Base-by-base conservation (phyloP, 2,113 vertebrate species). In the Spheniscus mendiculus region DNA sequence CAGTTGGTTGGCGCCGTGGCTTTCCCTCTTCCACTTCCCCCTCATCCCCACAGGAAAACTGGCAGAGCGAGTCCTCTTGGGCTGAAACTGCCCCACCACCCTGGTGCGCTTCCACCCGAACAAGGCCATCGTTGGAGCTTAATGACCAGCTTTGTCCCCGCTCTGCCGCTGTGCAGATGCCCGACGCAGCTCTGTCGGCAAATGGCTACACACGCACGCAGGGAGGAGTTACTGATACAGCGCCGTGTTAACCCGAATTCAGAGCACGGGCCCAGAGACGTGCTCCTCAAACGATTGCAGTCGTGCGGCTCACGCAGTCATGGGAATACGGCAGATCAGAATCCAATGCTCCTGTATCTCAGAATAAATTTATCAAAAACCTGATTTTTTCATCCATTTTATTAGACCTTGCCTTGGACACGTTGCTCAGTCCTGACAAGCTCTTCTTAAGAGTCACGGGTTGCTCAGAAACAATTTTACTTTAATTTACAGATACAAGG, bases 1-100 rank as follows among this genome's bases (percentile, higher is more conserved):
- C 0, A 0, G 0, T 2, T 17, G 0, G 0, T 2, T 17, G 61
- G 36, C 0, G 0, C 81, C 0, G 1, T 69, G 78, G 42, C 38
- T 82, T 82, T 63, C 69, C 76, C 45, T 62, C 76, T 74, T 61
- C 40, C 27, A 4, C 56, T 78, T 84, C 77, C 69, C 59, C 29
- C 21, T 82, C 65, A 61, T 53, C 86, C 62, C 59, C 3, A 0
- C 22, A 53, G 84, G 55, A 77, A 36, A 87, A 89, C 88, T n/a
- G 73, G 94, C 70, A 53, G 90, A 83, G 82, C 26, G 0, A 71
- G 85, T 93, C 70, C 85, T 74, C 38, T 23, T 6, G 16, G 55
- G 71, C 38, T 50, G 92, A 47, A 84, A 50, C 69, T 63, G 84
- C n/a, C 72, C 81, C 69, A 17, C 30, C 11, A 0, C 34, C 29